Evolutionary conservation across 2,797 vertebrate species (phyloP).

Genomic region (Tapera naevia): DNA sequence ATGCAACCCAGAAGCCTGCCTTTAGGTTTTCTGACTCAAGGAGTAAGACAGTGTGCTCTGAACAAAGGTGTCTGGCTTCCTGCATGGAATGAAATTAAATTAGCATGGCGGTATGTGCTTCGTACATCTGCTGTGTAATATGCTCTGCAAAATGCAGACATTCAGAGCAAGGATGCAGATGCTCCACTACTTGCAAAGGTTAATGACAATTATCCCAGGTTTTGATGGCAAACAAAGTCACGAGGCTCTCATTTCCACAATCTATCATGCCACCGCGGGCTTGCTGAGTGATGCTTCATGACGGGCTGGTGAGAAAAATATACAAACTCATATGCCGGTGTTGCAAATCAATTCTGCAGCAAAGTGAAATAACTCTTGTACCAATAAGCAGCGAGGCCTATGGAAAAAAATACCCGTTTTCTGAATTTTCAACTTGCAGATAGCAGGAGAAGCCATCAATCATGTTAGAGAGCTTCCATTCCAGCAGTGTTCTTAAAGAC

Average conservation of each 20-base stretch:
- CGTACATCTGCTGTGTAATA: slow-evolving; percentile 62
- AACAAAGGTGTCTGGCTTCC: slow-evolving; percentile 14
- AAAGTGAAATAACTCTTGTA: slow-evolving; percentile 83
- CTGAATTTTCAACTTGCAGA: slow-evolving; percentile 85
- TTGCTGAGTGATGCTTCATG: slow-evolving; percentile 70
- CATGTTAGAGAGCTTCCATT: slow-evolving; percentile 84
- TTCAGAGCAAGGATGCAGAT: slow-evolving; percentile 58
- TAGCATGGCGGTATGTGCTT: background rate
- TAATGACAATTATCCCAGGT: slow-evolving; percentile 72
- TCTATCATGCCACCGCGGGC: slow-evolving; percentile 65
- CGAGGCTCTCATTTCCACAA: slow-evolving; percentile 58
- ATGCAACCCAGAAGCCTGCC: background rate
- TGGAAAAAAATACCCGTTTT: slow-evolving; percentile 69
- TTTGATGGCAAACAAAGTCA: slow-evolving; percentile 56
- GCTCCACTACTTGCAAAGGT: slow-evolving; percentile 48
- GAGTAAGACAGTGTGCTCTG: slow-evolving; percentile 1
- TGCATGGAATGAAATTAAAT: background rate
- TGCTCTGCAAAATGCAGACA: slow-evolving; percentile 55
- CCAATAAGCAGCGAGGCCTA: slow-evolving; percentile 77
- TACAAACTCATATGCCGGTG: slow-evolving; percentile 84
- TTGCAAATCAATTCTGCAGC: slow-evolving; percentile 87
- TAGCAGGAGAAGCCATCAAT: slow-evolving; percentile 91
- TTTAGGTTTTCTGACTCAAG: background rate
- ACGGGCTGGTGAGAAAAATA: slow-evolving; percentile 87
- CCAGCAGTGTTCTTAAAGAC: slow-evolving; percentile 77